These are phyloP conservation scores for Argyresthia albistria DNA, from an alignment of 2,888 invertebrate genomes.

Conservation along the genomic window DNA sequence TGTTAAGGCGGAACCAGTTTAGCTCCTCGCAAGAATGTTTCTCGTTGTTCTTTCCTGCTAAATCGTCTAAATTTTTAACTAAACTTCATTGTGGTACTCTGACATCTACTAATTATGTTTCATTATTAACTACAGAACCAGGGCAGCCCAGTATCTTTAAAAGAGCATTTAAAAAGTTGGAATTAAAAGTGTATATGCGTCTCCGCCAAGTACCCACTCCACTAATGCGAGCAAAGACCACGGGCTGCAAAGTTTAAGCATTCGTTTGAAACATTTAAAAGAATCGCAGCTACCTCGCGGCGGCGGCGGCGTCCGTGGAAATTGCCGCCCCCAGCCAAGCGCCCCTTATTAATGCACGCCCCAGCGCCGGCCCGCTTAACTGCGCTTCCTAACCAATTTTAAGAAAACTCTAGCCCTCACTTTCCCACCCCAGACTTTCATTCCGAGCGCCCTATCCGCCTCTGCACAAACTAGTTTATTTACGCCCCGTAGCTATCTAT, in stretches of 20 bases:
- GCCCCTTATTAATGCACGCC: slow-evolving; percentile 31
- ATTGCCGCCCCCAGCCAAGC: neutral
- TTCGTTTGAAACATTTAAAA: neutral
- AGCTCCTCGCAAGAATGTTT: slow-evolving; percentile 16
- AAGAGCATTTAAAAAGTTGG: too few species aligned
- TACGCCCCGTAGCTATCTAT: neutral
- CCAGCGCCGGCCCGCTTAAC: slow-evolving; percentile 7
- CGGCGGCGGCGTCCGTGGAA: too few species aligned
- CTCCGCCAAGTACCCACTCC: too few species aligned
- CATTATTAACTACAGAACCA: too few species aligned
- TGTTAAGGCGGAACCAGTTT: slow-evolving; percentile 24
- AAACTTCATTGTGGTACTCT: too few species aligned
- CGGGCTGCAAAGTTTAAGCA: slow-evolving; percentile 5
- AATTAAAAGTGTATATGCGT: too few species aligned
- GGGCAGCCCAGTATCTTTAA: too few species aligned
- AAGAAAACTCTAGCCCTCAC: slow-evolving; percentile 29
- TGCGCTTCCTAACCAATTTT: slow-evolving; percentile 33
- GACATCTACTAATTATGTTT: too few species aligned
- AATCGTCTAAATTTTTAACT: too few species aligned
- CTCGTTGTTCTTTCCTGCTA: too few species aligned
- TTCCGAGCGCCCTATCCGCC: neutral
- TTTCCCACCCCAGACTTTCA: neutral
- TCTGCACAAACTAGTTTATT: slow-evolving; percentile 1
- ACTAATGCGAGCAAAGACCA: too few species aligned
- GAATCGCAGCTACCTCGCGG: neutral